Conservation (phyloP, 2,888 invertebrate species). For the Syrista parreyssii region DNA sequence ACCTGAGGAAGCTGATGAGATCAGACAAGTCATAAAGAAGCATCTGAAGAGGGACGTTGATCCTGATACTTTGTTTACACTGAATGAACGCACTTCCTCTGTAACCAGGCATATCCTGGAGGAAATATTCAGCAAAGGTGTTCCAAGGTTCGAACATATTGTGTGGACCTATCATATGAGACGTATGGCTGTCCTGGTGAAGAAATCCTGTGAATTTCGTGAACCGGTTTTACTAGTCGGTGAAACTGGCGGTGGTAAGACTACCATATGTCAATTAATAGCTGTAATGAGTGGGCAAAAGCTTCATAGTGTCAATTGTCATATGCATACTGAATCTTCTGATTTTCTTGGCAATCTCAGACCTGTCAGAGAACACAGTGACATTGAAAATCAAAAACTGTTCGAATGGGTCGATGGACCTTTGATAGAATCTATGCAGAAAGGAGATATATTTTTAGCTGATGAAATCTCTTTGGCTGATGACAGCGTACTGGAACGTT, state of each 20-base stretch:
- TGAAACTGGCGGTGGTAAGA: slow-evolving; percentile 98
- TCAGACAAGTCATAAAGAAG: slow-evolving; percentile 81
- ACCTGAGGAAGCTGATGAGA: slow-evolving; percentile 82
- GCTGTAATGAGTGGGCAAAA: slow-evolving; percentile 76
- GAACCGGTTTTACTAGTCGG: slow-evolving; percentile 97
- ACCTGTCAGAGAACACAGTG: slow-evolving; percentile 79
- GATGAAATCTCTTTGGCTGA: slow-evolving; percentile 99
- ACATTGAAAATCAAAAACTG: slow-evolving; percentile 69
- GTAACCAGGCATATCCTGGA: slow-evolving; percentile 81
- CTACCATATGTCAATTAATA: slow-evolving; percentile 92
- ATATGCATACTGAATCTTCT: slow-evolving; percentile 98
- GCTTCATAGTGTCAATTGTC: slow-evolving; percentile 92
- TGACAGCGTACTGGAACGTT: slow-evolving; percentile 95
- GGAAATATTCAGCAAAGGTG: slow-evolving; percentile 70
- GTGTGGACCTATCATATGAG: slow-evolving; percentile 97
- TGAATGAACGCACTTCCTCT: slow-evolving; percentile 76
- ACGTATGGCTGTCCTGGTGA: slow-evolving; percentile 79
- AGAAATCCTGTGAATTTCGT: slow-evolving; percentile 87
- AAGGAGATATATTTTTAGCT: slow-evolving; percentile 89
- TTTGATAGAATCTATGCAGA: slow-evolving; percentile 88
- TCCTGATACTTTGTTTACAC: slow-evolving; percentile 78
- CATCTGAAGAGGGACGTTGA: slow-evolving; percentile 83
- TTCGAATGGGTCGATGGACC: slow-evolving; percentile 99
- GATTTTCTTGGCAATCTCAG: slow-evolving; percentile 97
- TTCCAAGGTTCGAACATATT: slow-evolving; percentile 78